Base-by-base conservation (phyloP, 35 echinoderm and acorn worm genomes). In the Heliocidaris tuberculata region DNA sequence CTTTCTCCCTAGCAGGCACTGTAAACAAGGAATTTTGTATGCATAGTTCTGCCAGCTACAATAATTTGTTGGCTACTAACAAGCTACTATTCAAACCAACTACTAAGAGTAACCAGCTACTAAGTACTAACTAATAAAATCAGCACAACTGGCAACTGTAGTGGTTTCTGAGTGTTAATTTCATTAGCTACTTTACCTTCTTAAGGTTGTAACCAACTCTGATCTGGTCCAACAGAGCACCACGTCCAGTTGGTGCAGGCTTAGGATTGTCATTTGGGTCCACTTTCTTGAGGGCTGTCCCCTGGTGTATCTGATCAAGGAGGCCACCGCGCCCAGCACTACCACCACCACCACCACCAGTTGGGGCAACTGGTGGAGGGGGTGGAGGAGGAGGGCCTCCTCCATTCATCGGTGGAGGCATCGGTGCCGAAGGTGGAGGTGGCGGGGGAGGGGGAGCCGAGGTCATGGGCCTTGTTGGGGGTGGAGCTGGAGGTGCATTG, bases 201-300 rank as follows among this genome's bases (percentile, higher is more conserved):
- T 97, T 97, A 19, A 95, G 92, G 85, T 78, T 49, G 15, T 91
- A 17, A 65, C 96, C 96, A 56, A n/a, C 48, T 86, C 92, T 92
- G 49, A 97, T 97, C 88, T 95, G 94, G 56, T 95, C 92, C 11
- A 97, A 85, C 30, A 97, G 85, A 21, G 94, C 96, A 16, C 96
- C 96, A 85, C 96, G 71, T 19, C 90, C 90, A 95, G 65, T 87
- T 21, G 47, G 85, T 13, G 96, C 32, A 16, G 94, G 49, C 32
- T 10, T 24, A 86, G 32, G 54, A 32, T 96, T 70, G 7, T 96
- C 95, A 60, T 48, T 49, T 2, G 49, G 94, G 8, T 97, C 96
- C 48, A 97, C 94, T 47, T 92, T 71, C 85, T 97, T 97, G 13
- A 97, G 92, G 13, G 90, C 12, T 6, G 47, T 94, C 9, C 96